Conservation (phyloP, 92 coral and sea anemone species). For the Zoanthus sansibaricus region DNA sequence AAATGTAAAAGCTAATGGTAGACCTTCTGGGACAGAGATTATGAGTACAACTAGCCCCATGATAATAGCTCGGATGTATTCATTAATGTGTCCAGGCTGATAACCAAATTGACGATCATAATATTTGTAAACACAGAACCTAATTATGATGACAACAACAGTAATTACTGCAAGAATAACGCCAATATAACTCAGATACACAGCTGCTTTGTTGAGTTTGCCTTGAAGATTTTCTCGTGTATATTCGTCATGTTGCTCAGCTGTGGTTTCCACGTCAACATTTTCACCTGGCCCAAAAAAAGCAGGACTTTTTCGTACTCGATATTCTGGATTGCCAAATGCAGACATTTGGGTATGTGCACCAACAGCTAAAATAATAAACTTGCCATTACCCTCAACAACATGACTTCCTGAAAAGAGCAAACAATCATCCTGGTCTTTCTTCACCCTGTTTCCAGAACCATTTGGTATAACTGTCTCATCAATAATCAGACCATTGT, state of each 20-base stretch:
- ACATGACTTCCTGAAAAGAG: slow-evolving; percentile 92
- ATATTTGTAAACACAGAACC: slow-evolving; percentile 83
- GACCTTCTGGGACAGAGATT: slow-evolving; percentile 96
- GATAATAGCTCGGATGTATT: slow-evolving; percentile 89
- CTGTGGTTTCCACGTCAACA: neutral
- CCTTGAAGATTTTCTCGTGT: slow-evolving; percentile 72
- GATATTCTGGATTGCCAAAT: slow-evolving; percentile 21
- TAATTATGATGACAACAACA: slow-evolving; percentile 81
- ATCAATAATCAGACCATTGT: slow-evolving; percentile 78
- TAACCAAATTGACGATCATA: slow-evolving; percentile 12
- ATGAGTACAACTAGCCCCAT: slow-evolving; percentile 94
- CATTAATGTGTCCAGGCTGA: slow-evolving; percentile 81
- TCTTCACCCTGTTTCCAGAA: slow-evolving; percentile 63
- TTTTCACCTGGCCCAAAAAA: slow-evolving; percentile 12
- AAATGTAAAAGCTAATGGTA: slow-evolving; percentile 86
- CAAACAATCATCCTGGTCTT: slow-evolving; percentile 65
- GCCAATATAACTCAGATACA: slow-evolving; percentile 81
- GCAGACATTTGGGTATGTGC: slow-evolving; percentile 54
- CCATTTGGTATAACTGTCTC: slow-evolving; percentile 76
- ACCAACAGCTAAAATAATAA: slow-evolving; percentile 91
- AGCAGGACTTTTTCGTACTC: slow-evolving; percentile 22
- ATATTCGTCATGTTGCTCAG: slow-evolving; percentile 60
- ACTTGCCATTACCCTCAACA: slow-evolving; percentile 89
- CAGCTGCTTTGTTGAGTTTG: slow-evolving; percentile 86
- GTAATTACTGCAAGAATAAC: slow-evolving; percentile 78